Conservation (phyloP, 1,140 invertebrate genomes). For the Melipona quadrifasciata region DNA sequence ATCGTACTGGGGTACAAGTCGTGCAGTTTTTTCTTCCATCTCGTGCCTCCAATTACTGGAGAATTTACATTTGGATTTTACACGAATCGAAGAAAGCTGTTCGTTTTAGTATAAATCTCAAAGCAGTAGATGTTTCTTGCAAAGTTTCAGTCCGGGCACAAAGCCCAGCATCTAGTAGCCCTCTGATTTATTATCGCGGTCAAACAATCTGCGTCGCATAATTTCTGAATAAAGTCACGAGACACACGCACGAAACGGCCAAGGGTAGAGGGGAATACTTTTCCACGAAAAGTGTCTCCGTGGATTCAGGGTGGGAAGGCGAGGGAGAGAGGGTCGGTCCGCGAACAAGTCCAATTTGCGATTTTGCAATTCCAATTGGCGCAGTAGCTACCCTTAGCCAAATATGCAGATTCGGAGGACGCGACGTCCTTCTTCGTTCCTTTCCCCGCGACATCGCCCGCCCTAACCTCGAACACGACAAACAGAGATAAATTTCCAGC, state of each 20-base stretch:
- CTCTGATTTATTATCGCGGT: background rate
- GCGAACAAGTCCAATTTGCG: slow-evolving; percentile 73
- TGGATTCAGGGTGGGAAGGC: slow-evolving; percentile 25
- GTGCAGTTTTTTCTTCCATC: no score
- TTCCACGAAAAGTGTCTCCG: slow-evolving; percentile 38
- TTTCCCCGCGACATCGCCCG: slow-evolving; percentile 41
- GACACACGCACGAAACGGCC: background rate
- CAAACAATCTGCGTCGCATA: slow-evolving; percentile 4
- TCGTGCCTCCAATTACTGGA: slow-evolving; percentile 46
- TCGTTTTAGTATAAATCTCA: background rate
- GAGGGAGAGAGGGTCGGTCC: slow-evolving; percentile 49
- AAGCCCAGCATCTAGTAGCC: background rate
- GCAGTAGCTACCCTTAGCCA: slow-evolving; percentile 64
- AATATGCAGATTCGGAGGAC: slow-evolving; percentile 70
- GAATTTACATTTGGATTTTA: background rate
- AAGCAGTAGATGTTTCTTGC: background rate
- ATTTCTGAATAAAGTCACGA: slow-evolving; percentile 10
- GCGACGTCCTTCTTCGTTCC: slow-evolving; percentile 43
- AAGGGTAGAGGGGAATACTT: slow-evolving; percentile 59
- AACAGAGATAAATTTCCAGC: slow-evolving; percentile 45
- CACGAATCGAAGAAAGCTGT: no score
- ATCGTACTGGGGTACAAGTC: no score
- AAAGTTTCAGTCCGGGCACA: background rate
- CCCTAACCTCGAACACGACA: slow-evolving; percentile 38
- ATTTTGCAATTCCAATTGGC: slow-evolving; percentile 76